A percentile compares a stretch with the other conserved stretches of the same genome.
These are phyloP conservation scores for Bettongia penicillata DNA, from an alignment of 2,113 vertebrate genomes.

Conservation along the genomic window DNA sequence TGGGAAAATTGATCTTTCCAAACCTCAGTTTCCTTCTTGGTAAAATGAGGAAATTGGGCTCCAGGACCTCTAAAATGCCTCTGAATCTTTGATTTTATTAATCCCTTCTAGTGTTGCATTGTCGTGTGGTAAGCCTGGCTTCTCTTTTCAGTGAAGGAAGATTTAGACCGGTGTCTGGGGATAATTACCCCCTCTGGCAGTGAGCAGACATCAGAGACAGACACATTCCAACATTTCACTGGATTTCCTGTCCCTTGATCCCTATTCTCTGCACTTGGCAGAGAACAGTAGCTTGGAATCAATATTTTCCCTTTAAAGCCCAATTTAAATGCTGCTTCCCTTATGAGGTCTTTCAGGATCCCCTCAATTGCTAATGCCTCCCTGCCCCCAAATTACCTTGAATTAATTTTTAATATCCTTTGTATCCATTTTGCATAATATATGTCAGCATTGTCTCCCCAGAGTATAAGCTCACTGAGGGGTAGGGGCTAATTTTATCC, in stretches of 20 bases:
- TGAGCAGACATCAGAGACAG: not conserved
- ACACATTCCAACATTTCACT: not conserved
- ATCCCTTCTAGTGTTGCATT: not conserved
- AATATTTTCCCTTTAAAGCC: not conserved
- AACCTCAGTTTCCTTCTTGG: not conserved
- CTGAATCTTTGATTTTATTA: not conserved
- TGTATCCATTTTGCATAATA: not conserved
- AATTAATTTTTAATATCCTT: not conserved
- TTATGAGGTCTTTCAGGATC: not conserved
- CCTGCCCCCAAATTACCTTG: not conserved
- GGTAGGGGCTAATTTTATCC: not conserved
- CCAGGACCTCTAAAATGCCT: not conserved
- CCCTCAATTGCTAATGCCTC: not conserved
- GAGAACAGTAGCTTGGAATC: not conserved
- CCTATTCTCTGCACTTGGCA: not conserved
- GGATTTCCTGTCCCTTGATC: not conserved
- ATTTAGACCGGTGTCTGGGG: not conserved
- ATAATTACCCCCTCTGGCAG: not conserved
- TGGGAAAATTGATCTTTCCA: not conserved
- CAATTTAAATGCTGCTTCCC: not conserved
- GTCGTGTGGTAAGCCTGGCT: not conserved
- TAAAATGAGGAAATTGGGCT: not conserved
- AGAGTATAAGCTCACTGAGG: not conserved
- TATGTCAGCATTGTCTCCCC: not conserved
- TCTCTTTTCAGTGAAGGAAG: not conserved